Evolutionary conservation across 2,797 vertebrate genomes (phyloP).

Genomic region (Hippopotamyrus pictus): DNA sequence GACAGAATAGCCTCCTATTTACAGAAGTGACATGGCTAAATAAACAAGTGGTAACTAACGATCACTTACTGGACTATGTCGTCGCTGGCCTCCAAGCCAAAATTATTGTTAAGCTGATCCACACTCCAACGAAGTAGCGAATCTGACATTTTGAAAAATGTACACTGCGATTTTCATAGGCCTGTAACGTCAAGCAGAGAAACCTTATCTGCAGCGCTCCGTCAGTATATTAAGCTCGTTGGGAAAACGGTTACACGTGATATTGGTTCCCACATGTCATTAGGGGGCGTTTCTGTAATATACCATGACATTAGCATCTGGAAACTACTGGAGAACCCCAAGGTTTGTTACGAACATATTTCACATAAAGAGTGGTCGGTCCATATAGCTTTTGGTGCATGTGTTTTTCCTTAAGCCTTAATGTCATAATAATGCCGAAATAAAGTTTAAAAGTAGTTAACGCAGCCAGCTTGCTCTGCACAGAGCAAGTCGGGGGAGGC

Average conservation of each 20-base stretch:
- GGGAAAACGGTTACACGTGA: neutral
- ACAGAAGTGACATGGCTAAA: neutral
- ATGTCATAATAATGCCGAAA: neutral
- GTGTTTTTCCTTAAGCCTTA: neutral
- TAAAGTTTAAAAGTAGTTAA: neutral
- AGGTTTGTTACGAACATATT: neutral
- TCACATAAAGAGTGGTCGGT: neutral
- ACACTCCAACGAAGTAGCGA: constrained; percentile 68
- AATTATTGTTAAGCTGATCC: constrained; percentile 66
- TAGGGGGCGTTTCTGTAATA: neutral
- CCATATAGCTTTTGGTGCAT: neutral
- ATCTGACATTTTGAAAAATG: constrained; percentile 52
- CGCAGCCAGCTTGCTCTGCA: neutral
- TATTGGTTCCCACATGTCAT: neutral
- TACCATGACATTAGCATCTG: neutral
- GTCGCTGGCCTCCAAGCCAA: constrained; percentile 80
- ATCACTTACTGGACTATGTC: constrained; percentile 80
- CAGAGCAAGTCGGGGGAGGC: neutral
- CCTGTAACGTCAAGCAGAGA: neutral
- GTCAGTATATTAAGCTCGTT: neutral
- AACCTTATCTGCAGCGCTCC: neutral
- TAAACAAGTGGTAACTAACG: neutral
- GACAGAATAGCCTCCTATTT: neutral
- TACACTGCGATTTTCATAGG: neutral
- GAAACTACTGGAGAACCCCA: neutral